Conservation (phyloP, 2,113 vertebrate genomes). For the Oncorhynchus mykiss region DNA sequence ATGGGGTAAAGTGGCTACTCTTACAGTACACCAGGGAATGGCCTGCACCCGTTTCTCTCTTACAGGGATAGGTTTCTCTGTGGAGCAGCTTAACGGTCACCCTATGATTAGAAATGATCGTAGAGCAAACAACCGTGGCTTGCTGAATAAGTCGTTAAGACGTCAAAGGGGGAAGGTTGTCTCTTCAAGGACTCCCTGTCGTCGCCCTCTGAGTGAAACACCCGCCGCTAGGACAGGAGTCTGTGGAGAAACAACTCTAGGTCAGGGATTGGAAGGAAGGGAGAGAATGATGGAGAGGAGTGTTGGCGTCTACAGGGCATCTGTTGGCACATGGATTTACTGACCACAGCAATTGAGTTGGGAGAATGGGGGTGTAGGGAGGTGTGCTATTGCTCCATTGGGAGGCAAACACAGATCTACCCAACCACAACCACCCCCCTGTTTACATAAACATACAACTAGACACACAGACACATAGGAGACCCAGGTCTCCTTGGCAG, state of each 20-base stretch:
- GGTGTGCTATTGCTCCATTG: conserved; percentile 36
- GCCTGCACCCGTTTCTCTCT: conserved; percentile 29
- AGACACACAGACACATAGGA: conserved; percentile 11
- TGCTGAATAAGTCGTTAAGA: conserved; percentile 71
- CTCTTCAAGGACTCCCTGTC: conserved; percentile 68
- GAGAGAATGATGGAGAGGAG: no score
- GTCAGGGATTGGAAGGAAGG: not conserved
- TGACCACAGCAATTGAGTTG: conserved; percentile 7
- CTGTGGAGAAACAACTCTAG: conserved; percentile 42
- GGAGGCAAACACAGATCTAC: conserved; percentile 37
- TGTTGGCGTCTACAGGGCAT: conserved; percentile 52
- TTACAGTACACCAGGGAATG: not conserved
- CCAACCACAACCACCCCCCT: conserved; percentile 8
- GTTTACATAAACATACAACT: conserved; percentile 13
- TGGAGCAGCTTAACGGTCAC: conserved; percentile 39
- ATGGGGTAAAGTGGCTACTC: conserved; percentile 43
- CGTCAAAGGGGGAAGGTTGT: conserved; percentile 46
- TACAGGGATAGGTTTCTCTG: not conserved
- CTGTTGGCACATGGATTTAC: conserved; percentile 46
- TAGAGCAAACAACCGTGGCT: conserved; percentile 58
- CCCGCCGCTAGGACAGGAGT: conserved; percentile 4
- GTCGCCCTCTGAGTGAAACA: conserved; percentile 41
- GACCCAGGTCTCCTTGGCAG: conserved; percentile 42
- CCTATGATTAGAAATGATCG: conserved; percentile 68
- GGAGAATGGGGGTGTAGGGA: conserved; percentile 2